Evolutionary conservation across 35 echinoderm and acorn worm genomes (phyloP).

Genomic region (Diadema setosum): DNA sequence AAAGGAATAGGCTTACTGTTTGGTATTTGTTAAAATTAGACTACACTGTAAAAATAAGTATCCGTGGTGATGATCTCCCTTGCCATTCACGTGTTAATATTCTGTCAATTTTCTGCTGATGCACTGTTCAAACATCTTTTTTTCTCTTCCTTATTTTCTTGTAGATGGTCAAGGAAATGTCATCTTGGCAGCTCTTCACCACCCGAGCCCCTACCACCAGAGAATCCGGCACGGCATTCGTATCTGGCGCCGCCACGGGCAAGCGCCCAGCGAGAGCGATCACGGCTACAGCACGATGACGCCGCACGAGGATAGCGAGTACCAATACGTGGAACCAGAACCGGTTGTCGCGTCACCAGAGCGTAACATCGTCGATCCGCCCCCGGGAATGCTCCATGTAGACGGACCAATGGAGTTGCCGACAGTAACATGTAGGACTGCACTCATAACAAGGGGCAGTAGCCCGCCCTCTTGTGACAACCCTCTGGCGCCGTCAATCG

Average conservation of each 20-base stretch:
- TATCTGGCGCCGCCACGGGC: constrained; percentile 76
- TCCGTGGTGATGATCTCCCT: too few relatives aligned
- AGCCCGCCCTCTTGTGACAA: constrained; percentile 36
- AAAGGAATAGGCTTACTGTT: too few relatives aligned
- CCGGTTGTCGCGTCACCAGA: constrained; percentile 49
- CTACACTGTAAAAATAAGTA: too few relatives aligned
- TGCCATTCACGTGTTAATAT: too few relatives aligned
- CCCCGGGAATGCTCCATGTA: neutral
- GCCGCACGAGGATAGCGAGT: constrained; percentile 98
- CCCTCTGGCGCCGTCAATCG: constrained; percentile 29
- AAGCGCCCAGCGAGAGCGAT: constrained; percentile 92
- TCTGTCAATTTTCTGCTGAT: too few relatives aligned
- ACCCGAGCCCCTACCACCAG: constrained; percentile 91
- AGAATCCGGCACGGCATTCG: constrained; percentile 63
- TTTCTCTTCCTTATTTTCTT: neutral
- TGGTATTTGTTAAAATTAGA: too few relatives aligned
- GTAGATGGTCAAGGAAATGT: constrained; percentile 90
- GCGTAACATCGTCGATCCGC: constrained; percentile 11
- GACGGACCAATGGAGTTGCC: neutral
- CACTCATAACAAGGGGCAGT: constrained; percentile 1
- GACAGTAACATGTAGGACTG: neutral
- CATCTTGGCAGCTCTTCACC: constrained; percentile 79
- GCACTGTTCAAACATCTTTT: neutral
- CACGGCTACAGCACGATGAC: constrained; percentile 99
- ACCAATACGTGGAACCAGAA: constrained; percentile 94